phyloP scores from a whole-genome alignment of 2,113 vertebrate species.

The Callocephalon fimbriatum region DNA sequence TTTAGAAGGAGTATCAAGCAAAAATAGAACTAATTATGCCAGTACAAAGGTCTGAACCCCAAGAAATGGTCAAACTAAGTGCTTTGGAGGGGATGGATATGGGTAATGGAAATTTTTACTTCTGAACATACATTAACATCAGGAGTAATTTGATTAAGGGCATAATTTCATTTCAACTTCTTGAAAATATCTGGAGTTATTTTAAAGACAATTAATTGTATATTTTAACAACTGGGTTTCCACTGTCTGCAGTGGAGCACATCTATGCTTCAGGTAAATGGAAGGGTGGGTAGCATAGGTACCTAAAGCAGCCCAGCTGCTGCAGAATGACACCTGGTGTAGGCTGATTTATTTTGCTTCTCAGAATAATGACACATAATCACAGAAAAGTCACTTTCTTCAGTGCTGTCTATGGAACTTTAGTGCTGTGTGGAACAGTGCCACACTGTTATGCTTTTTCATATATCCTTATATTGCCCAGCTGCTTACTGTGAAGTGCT shows the following conservation, averaged over 20 bases:
- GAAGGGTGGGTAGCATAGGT: background rate
- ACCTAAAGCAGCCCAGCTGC: background rate
- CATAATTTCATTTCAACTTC: background rate
- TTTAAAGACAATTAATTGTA: background rate
- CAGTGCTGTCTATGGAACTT: background rate
- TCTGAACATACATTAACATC: background rate
- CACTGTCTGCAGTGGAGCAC: background rate
- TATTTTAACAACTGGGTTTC: background rate
- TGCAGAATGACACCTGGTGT: background rate
- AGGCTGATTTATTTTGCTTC: background rate
- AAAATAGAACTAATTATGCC: background rate
- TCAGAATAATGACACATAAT: background rate
- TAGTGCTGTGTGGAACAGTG: background rate
- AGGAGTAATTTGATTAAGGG: background rate
- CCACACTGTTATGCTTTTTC: background rate
- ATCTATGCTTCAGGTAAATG: background rate
- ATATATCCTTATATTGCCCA: background rate
- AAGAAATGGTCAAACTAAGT: background rate
- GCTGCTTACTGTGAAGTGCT: background rate
- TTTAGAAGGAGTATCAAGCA: background rate
- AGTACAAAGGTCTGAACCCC: background rate
- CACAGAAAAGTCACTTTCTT: background rate
- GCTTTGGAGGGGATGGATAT: background rate
- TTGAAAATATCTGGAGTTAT: background rate
- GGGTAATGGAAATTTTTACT: background rate